Percentiles rank a stretch among this genome's conserved stretches.
These are phyloP conservation scores for Paracyclopina nana DNA, from an alignment of 1,140 invertebrate species.

Conservation along the genomic window DNA sequence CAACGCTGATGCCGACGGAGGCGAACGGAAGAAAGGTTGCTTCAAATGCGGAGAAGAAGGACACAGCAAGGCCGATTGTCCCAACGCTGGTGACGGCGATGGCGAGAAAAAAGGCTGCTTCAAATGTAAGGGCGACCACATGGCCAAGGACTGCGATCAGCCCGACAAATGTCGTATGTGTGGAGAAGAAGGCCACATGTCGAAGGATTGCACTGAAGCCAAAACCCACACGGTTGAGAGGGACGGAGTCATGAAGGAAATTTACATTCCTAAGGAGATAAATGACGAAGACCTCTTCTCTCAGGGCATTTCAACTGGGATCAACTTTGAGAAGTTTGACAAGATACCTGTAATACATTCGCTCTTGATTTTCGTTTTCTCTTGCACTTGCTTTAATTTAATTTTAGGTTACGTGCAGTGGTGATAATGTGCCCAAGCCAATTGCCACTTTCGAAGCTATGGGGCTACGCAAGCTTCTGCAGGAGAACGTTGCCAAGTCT, in stretches of 20 bases:
- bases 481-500: conserved; percentile 56
- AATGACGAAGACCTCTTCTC: conserved; percentile 50
- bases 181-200: conserved; percentile 25
- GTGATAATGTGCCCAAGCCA: conserved; percentile 39
- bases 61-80: conserved; percentile 23
- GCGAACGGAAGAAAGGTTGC: conserved; percentile 27
- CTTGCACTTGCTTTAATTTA: neutral
- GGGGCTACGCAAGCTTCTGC: conserved; percentile 40
- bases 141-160: conserved; percentile 18
- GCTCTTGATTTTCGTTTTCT: too few species aligned
- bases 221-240: conserved; percentile 19
- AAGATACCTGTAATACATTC: conserved; percentile 53
- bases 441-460: conserved; percentile 48
- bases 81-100: conserved; percentile 17
- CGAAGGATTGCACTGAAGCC: conserved; percentile 25
- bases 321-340: conserved; percentile 75
- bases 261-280: conserved; percentile 61
- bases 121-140: conserved; percentile 18
- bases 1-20: conserved; percentile 10
- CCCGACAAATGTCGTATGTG: conserved; percentile 24
- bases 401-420: conserved; percentile 26
- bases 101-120: conserved; percentile 31
- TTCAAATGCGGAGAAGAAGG: conserved; percentile 23
- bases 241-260: conserved; percentile 33
- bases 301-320: conserved; percentile 47